Evolutionary conservation across 92 coral and sea anemone genomes (phyloP).

Genomic region (Heteractis magnifica): DNA sequence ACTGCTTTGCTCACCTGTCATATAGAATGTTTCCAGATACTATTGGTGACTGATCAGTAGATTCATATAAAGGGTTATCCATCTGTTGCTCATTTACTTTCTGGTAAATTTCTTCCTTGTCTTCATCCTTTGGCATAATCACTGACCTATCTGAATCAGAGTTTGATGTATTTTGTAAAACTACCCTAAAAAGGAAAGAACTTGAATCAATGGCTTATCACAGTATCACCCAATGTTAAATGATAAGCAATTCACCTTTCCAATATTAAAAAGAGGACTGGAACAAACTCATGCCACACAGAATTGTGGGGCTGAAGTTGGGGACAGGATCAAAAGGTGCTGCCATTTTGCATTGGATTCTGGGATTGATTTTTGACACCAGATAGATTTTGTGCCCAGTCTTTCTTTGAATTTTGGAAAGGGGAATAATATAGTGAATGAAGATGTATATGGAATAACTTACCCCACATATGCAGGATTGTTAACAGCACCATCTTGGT

Average conservation of each 20-base stretch:
- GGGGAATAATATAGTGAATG: neutral
- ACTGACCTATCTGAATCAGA: neutral
- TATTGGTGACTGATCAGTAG: neutral
- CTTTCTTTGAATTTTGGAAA: neutral
- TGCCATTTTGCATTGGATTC: too few species aligned
- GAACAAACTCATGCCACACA: too few species aligned
- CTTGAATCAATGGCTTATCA: neutral
- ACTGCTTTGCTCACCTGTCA: neutral
- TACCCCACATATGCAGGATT: constrained; percentile 28
- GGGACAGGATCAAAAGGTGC: too few species aligned
- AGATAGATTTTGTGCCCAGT: too few species aligned
- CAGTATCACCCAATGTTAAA: too few species aligned
- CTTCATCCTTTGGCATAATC: constrained; percentile 7
- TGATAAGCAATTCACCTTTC: too few species aligned
- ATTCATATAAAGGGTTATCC: constrained; percentile 27
- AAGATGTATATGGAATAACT: neutral
- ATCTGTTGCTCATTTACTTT: constrained; percentile 14
- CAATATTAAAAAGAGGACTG: too few species aligned
- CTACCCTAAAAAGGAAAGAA: neutral
- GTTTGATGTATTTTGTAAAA: neutral
- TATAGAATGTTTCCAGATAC: neutral
- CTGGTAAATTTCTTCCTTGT: constrained; percentile 24
- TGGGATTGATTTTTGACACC: neutral
- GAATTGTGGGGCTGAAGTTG: too few species aligned
- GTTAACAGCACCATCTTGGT: constrained; percentile 14